phyloP scores from a whole-genome alignment of 2,113 vertebrate species.

The Amia ocellicauda region DNA sequence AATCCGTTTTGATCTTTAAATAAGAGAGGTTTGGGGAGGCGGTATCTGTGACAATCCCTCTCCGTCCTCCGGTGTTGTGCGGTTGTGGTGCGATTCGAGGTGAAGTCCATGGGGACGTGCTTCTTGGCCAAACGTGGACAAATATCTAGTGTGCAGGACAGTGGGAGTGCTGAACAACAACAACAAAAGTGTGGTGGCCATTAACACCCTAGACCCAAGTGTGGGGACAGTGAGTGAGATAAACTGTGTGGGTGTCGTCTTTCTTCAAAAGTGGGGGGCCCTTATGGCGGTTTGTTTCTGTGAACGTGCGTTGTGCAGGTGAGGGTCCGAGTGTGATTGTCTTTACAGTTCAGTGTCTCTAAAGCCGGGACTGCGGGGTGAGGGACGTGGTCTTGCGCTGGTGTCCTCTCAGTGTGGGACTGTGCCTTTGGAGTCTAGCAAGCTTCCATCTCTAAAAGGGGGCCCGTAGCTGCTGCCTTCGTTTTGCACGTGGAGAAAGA shows the following conservation, averaged over 20 bases:
- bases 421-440: slow-evolving; percentile 69
- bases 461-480: slow-evolving; percentile 89
- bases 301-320: slow-evolving; percentile 42
- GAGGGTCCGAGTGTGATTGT: slow-evolving; percentile 71
- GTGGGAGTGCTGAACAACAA: slow-evolving; percentile 49
- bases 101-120: neutral
- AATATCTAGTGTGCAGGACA: slow-evolving; percentile 51
- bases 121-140: neutral
- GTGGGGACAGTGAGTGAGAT: neutral
- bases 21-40: slow-evolving; percentile 59
- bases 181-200: slow-evolving; percentile 48
- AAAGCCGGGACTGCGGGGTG: slow-evolving; percentile 62
- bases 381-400: slow-evolving; percentile 40
- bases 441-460: slow-evolving; percentile 98
- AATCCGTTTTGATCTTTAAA: too few species aligned
- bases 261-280: neutral
- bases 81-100: slow-evolving; percentile 42
- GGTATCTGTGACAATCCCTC: slow-evolving; percentile 53
- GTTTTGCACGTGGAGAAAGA: slow-evolving; percentile 93
- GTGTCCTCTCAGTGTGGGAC: slow-evolving; percentile 21
- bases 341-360: slow-evolving; percentile 69
- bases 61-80: slow-evolving; percentile 52
- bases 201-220: slow-evolving; percentile 54
- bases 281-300: neutral
- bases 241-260: too few species aligned